Conservation (phyloP, 2,797 vertebrate species). For the Synanceia verrucosa region DNA sequence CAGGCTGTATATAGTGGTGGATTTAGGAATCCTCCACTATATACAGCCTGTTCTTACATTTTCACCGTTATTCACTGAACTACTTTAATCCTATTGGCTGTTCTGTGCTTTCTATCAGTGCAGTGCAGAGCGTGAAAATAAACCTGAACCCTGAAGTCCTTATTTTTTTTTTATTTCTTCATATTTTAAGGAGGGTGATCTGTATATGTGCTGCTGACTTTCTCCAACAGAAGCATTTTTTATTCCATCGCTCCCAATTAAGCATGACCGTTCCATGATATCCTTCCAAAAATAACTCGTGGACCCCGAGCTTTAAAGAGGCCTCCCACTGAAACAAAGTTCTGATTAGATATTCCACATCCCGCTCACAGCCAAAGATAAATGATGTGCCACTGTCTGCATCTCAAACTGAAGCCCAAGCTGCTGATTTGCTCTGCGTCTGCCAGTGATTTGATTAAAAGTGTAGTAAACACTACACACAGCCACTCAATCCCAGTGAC, state of each 20-base stretch:
- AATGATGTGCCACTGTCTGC: constrained; percentile 54
- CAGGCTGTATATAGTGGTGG: no score
- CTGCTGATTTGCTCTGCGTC: constrained; percentile 50
- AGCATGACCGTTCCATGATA: constrained; percentile 21
- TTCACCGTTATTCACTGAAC: neutral
- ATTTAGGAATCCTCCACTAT: no score
- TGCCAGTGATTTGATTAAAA: constrained; percentile 61
- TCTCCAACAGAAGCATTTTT: constrained; percentile 1
- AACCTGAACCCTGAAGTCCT: constrained; percentile 7
- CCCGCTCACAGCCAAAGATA: constrained; percentile 41
- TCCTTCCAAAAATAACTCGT: constrained; percentile 36
- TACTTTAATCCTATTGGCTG: neutral
- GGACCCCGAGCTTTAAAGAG: constrained; percentile 21
- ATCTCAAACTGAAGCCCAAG: constrained; percentile 47
- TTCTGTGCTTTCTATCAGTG: constrained; percentile 19
- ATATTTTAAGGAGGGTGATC: constrained; percentile 26
- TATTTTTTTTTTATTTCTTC: neutral
- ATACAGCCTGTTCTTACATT: neutral
- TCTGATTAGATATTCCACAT: constrained; percentile 50
- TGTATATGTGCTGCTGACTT: constrained; percentile 20
- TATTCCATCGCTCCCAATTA: constrained; percentile 27
- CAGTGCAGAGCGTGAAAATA: constrained; percentile 21
- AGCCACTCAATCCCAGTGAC: constrained; percentile 60
- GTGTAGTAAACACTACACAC: constrained; percentile 51
- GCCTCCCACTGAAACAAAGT: constrained; percentile 42